phyloP scores from a whole-genome alignment of 2,888 invertebrate genomes.

The Mylabris sibirica region DNA sequence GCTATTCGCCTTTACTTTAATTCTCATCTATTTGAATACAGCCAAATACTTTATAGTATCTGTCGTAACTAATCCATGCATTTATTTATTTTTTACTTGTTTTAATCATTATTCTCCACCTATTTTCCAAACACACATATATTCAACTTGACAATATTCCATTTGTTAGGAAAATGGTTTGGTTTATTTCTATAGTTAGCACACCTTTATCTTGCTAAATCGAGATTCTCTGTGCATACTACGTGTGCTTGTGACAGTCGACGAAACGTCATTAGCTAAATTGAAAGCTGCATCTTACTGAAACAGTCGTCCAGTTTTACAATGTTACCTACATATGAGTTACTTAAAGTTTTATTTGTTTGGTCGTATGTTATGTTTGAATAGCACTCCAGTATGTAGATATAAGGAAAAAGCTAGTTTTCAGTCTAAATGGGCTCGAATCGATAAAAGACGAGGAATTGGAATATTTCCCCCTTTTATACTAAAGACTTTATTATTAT shows the following conservation, averaged over 20 bases:
- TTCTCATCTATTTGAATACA: neutral
- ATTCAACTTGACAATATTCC: conserved; percentile 36
- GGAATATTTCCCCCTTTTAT: conserved; percentile 49
- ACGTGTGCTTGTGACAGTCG: conserved; percentile 62
- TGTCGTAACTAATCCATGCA: neutral
- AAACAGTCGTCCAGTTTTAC: conserved; percentile 51
- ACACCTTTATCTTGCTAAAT: conserved; percentile 57
- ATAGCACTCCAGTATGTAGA: conserved; percentile 62
- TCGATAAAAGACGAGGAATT: conserved; percentile 58
- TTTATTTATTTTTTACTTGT: neutral
- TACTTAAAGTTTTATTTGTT: conserved; percentile 35
- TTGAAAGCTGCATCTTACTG: conserved; percentile 63
- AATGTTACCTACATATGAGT: conserved; percentile 40
- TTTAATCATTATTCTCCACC: neutral
- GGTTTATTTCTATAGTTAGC: conserved; percentile 41
- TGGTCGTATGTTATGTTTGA: conserved; percentile 57
- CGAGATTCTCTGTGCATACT: conserved; percentile 57
- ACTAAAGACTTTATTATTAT: conserved; percentile 31
- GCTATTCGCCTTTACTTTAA: too few species aligned
- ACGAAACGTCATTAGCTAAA: conserved; percentile 63
- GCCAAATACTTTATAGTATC: neutral
- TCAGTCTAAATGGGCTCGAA: conserved; percentile 59
- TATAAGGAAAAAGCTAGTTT: conserved; percentile 58
- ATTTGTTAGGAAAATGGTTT: conserved; percentile 29
- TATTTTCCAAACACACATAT: neutral